phyloP scores from a whole-genome alignment of 2,888 invertebrate species.

The Carabus problematicus region DNA sequence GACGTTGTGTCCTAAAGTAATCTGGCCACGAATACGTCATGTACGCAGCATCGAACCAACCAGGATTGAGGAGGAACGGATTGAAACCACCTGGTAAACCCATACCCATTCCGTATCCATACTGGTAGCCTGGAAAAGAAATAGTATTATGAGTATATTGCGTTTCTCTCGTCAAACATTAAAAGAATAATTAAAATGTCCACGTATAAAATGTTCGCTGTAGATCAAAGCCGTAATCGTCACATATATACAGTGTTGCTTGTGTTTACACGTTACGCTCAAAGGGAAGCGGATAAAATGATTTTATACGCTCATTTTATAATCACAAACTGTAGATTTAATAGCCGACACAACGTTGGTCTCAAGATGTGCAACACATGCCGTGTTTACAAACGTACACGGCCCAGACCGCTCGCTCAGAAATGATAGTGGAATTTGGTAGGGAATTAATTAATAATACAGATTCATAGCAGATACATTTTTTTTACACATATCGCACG shows the following conservation, averaged over 20 bases:
- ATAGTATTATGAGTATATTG: background rate
- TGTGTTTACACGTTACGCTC: constrained; percentile 34
- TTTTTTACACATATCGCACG: background rate
- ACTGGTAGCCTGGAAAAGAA: constrained; percentile 74
- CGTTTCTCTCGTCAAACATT: background rate
- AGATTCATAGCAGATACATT: background rate
- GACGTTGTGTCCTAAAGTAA: constrained; percentile 69
- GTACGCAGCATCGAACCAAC: constrained; percentile 86
- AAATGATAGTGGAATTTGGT: too few relatives aligned
- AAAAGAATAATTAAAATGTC: constrained; percentile 30
- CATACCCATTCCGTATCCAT: constrained; percentile 69
- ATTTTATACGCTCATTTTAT: constrained; percentile 35
- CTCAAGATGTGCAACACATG: constrained; percentile 33
- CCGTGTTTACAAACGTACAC: constrained; percentile 12
- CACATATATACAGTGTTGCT: too few relatives aligned
- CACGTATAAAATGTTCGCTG: constrained; percentile 22
- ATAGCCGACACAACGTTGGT: constrained; percentile 3
- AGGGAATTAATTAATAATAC: too few relatives aligned
- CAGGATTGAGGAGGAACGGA: constrained; percentile 81
- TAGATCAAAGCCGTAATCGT: constrained; percentile 29
- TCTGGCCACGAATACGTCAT: constrained; percentile 76
- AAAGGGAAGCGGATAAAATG: constrained; percentile 26
- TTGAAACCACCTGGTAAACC: constrained; percentile 74
- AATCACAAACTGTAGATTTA: constrained; percentile 32
- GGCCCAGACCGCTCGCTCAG: too few relatives aligned